A percentile compares a stretch with the other conserved stretches of the same genome.
Evolutionary conservation across 2,797 vertebrate species (phyloP).

Genomic region (Etheostoma nigrum): DNA sequence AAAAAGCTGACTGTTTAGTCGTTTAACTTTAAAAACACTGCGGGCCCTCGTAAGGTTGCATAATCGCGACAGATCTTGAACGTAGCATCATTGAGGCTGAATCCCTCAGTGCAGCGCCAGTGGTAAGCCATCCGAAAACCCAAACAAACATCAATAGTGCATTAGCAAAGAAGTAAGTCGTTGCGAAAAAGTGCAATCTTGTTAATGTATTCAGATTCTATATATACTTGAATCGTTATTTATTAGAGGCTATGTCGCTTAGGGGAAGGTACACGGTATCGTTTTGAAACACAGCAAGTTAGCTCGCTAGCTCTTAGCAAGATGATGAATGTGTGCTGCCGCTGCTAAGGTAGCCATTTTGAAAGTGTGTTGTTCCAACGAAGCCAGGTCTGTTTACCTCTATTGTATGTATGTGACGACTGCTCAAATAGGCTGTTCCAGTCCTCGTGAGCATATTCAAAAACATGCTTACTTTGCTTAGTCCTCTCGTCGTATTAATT

Average conservation of each 20-base stretch:
- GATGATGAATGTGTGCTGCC: slow-evolving; percentile 82
- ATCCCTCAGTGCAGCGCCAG: slow-evolving; percentile 77
- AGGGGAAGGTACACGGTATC: slow-evolving; percentile 49
- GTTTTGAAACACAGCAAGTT: slow-evolving; percentile 73
- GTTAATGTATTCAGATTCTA: slow-evolving; percentile 14
- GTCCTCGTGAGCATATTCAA: background rate
- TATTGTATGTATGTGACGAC: slow-evolving; percentile 65
- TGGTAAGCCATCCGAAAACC: slow-evolving; percentile 78
- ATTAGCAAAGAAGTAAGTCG: slow-evolving; percentile 31
- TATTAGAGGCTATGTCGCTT: slow-evolving; percentile 5
- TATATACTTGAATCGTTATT: slow-evolving; percentile 13
- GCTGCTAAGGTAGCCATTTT: slow-evolving; percentile 86
- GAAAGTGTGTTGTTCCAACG: slow-evolving; percentile 83
- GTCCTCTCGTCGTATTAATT: background rate
- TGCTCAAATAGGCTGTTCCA: slow-evolving; percentile 23
- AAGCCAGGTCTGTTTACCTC: slow-evolving; percentile 84
- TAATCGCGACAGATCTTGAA: slow-evolving; percentile 68
- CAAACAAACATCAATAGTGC: slow-evolving; percentile 77
- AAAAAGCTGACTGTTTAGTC: accelerated
- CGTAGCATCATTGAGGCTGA: slow-evolving; percentile 58
- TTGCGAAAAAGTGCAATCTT: slow-evolving; percentile 16
- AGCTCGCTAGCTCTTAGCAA: slow-evolving; percentile 79
- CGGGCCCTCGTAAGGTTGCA: slow-evolving; percentile 51
- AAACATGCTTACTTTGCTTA: slow-evolving; percentile 10
- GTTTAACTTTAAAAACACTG: slow-evolving; percentile 5